Evolutionary conservation across 1,140 invertebrate species (phyloP), one percentile per base, ranked within the genome.

Genomic region (Caenorhabditis brenneri): DNA sequence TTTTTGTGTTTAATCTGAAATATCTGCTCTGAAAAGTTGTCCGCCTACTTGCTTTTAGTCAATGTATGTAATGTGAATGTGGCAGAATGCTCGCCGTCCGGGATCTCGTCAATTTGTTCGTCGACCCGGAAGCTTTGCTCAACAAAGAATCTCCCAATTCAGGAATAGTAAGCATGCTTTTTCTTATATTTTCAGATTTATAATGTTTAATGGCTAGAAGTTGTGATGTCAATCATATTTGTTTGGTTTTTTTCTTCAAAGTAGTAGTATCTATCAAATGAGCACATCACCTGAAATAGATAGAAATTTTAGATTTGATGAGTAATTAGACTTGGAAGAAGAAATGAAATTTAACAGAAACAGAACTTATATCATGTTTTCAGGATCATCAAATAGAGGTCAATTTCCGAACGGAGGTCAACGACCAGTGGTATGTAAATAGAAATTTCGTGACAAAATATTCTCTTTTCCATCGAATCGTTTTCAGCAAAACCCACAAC

Each of bases 141-240:
- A 74, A 46, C 65, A 39, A 36, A 74, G 65, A 74, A 15, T 19
- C 12, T 16, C 12, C 27, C 65, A 65, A 36, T 65, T 74, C 65
- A 39, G 65, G 19, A 74, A 42, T 39, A 74, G 65, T 74, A 74
- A 74, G 65, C 65, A 74, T 22, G 65, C n/a, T 74, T 74, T 74
- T 74, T 42, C 42, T 19, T 74, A 42, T 5, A 6, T 42, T 42
- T 42, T 42, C 5, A 42, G 12, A 42, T n/a, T n/a, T n/a, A n/a
- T n/a, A n/a, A n/a, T n/a, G n/a, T n/a, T n/a, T n/a, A n/a, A n/a
- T n/a, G n/a, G n/a, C n/a, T n/a, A n/a, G n/a, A n/a, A n/a, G n/a
- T n/a, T n/a, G n/a, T n/a, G n/a, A n/a, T n/a, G n/a, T n/a, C n/a
- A n/a, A n/a, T n/a, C 5, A 12, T 42, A 6, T 42, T 42, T 12